A percentile compares a stretch with the other conserved stretches of the same genome.
Conservation (phyloP, 2,113 vertebrate species). For the Ginglymostoma cirratum region DNA sequence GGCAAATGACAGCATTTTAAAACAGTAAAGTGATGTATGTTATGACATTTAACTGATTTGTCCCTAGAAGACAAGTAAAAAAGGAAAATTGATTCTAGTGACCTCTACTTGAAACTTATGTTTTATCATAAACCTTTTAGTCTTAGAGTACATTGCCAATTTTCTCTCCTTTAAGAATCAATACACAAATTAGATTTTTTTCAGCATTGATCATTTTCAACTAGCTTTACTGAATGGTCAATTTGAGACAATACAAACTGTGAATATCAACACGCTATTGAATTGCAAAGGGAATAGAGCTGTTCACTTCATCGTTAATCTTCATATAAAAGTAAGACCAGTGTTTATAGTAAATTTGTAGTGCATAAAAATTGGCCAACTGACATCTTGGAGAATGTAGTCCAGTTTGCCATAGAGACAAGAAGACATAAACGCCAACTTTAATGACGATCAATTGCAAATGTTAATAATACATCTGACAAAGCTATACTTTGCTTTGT, state of each 20-base stretch:
- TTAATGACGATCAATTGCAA: not conserved
- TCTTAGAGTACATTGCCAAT: not conserved
- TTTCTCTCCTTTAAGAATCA: too few species aligned
- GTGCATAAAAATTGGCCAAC: not conserved
- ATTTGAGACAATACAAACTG: too few species aligned
- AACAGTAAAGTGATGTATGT: not conserved
- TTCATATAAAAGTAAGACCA: not conserved
- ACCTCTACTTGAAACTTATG: not conserved
- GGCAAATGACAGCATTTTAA: not conserved
- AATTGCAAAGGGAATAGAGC: not conserved
- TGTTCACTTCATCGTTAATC: not conserved
- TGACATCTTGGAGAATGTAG: not conserved
- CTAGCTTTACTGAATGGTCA: too few species aligned
- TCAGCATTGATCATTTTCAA: too few species aligned
- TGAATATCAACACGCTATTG: too few species aligned
- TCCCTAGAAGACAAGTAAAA: not conserved
- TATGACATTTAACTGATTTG: not conserved
- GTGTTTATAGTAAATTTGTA: not conserved
- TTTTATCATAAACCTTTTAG: not conserved
- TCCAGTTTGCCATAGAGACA: not conserved
- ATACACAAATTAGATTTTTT: not conserved
- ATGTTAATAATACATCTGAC: not conserved
- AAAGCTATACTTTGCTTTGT: not conserved
- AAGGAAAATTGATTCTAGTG: too few species aligned
- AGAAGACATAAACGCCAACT: not conserved